These are phyloP conservation scores for Tokudaia muenninki DNA, from an alignment of 2,797 vertebrate genomes.

Conservation along the genomic window DNA sequence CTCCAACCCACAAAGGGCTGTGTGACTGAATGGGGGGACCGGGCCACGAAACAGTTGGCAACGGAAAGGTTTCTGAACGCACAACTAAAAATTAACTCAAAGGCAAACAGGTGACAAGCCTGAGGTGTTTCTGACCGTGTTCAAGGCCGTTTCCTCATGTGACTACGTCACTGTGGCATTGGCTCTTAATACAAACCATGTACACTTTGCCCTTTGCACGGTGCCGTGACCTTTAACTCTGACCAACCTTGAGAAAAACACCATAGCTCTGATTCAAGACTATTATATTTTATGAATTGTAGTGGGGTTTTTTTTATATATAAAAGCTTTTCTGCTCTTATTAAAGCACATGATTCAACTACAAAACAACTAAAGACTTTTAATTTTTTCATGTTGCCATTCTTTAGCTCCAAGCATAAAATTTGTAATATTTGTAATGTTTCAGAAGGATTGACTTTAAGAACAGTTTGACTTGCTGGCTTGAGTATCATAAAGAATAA, in stretches of 20 bases:
- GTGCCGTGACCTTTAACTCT: background rate
- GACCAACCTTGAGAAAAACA: background rate
- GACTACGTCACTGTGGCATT: background rate
- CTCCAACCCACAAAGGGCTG: background rate
- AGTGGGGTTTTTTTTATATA: background rate
- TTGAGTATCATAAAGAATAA: background rate
- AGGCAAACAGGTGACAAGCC: background rate
- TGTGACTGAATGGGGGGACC: background rate
- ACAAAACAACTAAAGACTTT: background rate
- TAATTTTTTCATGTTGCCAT: background rate
- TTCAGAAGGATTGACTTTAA: background rate
- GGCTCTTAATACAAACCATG: background rate
- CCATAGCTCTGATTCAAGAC: background rate
- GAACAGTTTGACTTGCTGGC: background rate
- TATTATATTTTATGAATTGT: background rate
- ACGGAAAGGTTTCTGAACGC: background rate
- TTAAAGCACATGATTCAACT: background rate
- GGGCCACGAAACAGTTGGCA: background rate
- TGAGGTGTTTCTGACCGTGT: background rate
- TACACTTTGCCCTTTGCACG: background rate
- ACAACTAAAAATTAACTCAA: background rate
- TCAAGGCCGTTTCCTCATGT: background rate
- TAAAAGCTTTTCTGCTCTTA: background rate
- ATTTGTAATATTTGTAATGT: background rate
- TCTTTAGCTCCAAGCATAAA: background rate